Evolutionary conservation across 2,113 vertebrate genomes (phyloP).

Genomic region (Fukomys damarensis): DNA sequence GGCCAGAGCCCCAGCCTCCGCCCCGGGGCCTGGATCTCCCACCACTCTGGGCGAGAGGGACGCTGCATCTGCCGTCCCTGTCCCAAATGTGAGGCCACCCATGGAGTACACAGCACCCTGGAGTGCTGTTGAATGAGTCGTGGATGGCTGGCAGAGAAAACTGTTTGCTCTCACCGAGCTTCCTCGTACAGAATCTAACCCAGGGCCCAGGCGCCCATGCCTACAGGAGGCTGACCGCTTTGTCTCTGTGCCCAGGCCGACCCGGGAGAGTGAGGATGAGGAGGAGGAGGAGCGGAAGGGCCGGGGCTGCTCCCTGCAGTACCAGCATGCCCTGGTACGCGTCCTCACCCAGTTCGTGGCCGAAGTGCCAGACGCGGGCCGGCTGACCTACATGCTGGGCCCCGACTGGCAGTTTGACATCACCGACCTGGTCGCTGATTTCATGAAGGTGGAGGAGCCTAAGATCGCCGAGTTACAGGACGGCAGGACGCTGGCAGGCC

Average conservation of each 20-base stretch:
- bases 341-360: conserved; percentile 97
- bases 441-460: conserved; percentile 95
- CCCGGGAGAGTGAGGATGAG: conserved; percentile 97
- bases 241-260: conserved; percentile 87
- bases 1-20: neutral
- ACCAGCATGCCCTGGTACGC: conserved; percentile 94
- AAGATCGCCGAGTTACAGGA: conserved; percentile 91
- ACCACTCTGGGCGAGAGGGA: neutral
- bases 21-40: neutral
- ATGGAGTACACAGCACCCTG: rapidly evolving
- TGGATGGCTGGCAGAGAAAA: neutral
- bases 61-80: rapidly evolving
- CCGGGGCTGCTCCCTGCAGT: conserved; percentile 95
- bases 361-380: conserved; percentile 89
- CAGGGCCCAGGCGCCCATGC: rapidly evolving
- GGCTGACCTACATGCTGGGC: conserved; percentile 93
- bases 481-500: conserved; percentile 92
- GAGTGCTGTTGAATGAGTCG: neutral
- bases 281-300: conserved; percentile 96
- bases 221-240: neutral
- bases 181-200: rapidly evolving
- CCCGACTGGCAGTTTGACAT: conserved; percentile 98
- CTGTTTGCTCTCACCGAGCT: neutral
- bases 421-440: conserved; percentile 93
- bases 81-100: rapidly evolving